Conservation (phyloP, 2,888 invertebrate genomes). For the Tenthredo scrophulariae region DNA sequence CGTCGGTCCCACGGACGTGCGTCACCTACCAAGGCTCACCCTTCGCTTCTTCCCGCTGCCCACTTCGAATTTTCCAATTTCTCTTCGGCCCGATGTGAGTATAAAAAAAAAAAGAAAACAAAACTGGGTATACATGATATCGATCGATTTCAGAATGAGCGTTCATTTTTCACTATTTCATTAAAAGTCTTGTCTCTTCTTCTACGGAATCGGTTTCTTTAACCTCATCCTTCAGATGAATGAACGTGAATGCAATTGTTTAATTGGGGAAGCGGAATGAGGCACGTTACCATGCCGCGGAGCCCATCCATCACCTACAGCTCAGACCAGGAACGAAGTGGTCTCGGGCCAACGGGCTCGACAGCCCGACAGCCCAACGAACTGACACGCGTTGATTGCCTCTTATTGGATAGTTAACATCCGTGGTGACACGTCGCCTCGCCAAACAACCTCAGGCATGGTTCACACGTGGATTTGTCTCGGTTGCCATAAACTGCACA, state of each 20-base stretch:
- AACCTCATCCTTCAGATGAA: constrained; percentile 61
- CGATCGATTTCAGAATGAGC: neutral
- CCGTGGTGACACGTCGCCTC: constrained; percentile 63
- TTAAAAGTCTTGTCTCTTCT: neutral
- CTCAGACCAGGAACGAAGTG: constrained; percentile 57
- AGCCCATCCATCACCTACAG: constrained; percentile 70
- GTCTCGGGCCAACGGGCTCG: constrained; percentile 55
- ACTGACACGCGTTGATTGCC: constrained; percentile 80
- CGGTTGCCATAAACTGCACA: constrained; percentile 32
- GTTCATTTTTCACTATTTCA: neutral
- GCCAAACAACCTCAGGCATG: constrained; percentile 56
- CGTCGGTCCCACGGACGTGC: constrained; percentile 74
- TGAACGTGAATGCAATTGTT: constrained; percentile 76
- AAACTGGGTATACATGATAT: neutral
- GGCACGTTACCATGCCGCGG: constrained; percentile 62
- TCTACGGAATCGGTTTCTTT: neutral
- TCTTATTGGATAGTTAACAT: constrained; percentile 80
- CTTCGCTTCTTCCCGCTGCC: constrained; percentile 53
- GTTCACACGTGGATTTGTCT: constrained; percentile 56
- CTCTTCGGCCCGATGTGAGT: neutral
- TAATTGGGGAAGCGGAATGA: constrained; percentile 75
- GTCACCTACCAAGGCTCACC: constrained; percentile 74
- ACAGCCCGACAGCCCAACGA: constrained; percentile 58
- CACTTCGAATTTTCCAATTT: constrained; percentile 17
- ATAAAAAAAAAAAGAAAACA: constrained; percentile 55